phyloP scores from a whole-genome alignment of 2,888 invertebrate species.

The Aleiodes alternator region DNA sequence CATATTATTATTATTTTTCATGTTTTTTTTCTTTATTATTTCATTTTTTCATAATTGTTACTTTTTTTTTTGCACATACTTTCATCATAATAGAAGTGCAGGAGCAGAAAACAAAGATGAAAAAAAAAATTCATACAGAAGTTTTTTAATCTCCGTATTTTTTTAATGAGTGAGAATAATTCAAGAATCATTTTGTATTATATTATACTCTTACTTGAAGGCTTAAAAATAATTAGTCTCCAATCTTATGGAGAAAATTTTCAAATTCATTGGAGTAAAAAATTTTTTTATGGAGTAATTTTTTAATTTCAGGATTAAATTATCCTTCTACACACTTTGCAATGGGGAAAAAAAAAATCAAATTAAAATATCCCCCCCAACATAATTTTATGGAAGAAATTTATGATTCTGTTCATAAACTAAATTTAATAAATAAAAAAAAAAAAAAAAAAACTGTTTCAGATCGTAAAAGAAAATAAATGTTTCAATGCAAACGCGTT shows the following conservation, averaged over 20 bases:
- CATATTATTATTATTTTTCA: slow-evolving; percentile 40
- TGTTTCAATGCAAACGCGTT: slow-evolving; percentile 25
- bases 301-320: background rate
- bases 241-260: background rate
- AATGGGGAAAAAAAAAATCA: background rate
- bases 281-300: background rate
- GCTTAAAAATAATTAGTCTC: too few species aligned
- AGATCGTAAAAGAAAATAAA: slow-evolving; percentile 23
- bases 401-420: slow-evolving; percentile 12
- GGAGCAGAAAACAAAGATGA: background rate
- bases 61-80: slow-evolving; percentile 4
- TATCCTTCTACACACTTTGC: too few species aligned
- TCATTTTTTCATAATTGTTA: background rate
- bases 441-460: slow-evolving; percentile 7
- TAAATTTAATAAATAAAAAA: slow-evolving; percentile 33
- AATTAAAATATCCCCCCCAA: background rate
- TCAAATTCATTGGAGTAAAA: too few species aligned
- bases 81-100: too few species aligned
- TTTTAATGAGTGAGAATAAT: too few species aligned
- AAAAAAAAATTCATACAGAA: background rate
- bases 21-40: slow-evolving; percentile 2
- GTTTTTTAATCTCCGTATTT: background rate
- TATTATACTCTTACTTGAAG: background rate
- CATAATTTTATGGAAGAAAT: slow-evolving; percentile 19
- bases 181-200: background rate